Evolutionary conservation across 2,888 invertebrate genomes (phyloP), one percentile per base, ranked within the genome.

Genomic region (Monochamus alternatus): DNA sequence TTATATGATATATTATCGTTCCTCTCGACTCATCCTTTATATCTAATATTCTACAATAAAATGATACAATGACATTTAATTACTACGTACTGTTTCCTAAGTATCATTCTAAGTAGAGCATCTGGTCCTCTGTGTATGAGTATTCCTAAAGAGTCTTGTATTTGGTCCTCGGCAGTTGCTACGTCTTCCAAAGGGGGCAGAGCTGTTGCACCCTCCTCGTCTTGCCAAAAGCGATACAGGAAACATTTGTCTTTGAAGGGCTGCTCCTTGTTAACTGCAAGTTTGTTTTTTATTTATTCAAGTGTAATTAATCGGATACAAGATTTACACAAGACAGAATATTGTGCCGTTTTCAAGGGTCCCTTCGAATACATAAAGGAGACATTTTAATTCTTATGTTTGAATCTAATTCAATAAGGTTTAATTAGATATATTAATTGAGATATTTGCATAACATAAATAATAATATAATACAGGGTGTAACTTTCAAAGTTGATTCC

Each of bases 171-270:
- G 65, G 93, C 93, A 74, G 92, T 90, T 75, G 90, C 90, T 67
- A 92, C 88, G 83, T 93, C 93, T 81, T 93, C 92, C 74, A 91
- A 84, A 32, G 91, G 89, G 47, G 93, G 92, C 14, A 89, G 83
- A 74, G 89, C 88, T 22, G 90, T 90, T 22, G 90, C 90, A 32
- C 91, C 91, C 76, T 93, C 92, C 85, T 94, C 93, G 87, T 95
- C 95, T 87, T 94, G 92, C 87, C 93, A 92, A 91, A 96, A 96
- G 75, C 95, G 93, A 89, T 96, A 96, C 84, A 95, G 92, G 86
- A 95, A 92, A 88, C 94, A 94, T 90, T 95, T 95, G 90, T 96
- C 96, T 88, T 94, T 93, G 90, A 96, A 96, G 67, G 94, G 93
- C 85, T 95, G 94, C 85, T 95, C 95, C 82, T 93, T 92, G 82